Conservation (phyloP, 2,888 invertebrate genomes). For the Carpatolechia fugitivella region DNA sequence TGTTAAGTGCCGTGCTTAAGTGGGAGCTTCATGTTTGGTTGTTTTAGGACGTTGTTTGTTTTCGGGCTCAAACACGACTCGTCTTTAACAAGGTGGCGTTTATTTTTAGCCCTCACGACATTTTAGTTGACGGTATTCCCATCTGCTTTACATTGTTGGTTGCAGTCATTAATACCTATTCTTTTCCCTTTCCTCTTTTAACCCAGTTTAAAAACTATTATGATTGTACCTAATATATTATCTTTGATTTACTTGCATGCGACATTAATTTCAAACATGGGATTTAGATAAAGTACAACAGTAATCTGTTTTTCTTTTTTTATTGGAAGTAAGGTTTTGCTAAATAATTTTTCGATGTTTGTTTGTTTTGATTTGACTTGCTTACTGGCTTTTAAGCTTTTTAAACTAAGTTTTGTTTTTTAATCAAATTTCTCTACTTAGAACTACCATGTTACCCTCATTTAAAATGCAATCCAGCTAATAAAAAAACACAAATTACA, state of each 20-base stretch:
- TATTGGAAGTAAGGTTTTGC: too few relatives aligned
- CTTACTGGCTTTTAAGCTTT: too few relatives aligned
- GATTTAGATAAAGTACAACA: too few relatives aligned
- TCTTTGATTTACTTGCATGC: too few relatives aligned
- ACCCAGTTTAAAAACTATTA: not conserved
- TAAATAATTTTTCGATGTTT: too few relatives aligned
- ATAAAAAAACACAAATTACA: not conserved
- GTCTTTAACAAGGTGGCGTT: constrained; percentile 64
- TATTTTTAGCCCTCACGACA: constrained; percentile 43
- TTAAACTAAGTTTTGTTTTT: too few relatives aligned
- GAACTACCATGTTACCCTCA: too few relatives aligned
- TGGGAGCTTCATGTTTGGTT: constrained; percentile 71
- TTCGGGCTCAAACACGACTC: constrained; percentile 62
- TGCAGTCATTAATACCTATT: not conserved
- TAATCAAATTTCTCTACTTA: too few relatives aligned
- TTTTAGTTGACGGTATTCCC: constrained; percentile 11
- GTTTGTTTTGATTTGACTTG: too few relatives aligned
- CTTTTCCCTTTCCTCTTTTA: not conserved
- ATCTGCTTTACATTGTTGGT: constrained; percentile 6
- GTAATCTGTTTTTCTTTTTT: too few relatives aligned
- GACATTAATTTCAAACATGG: too few relatives aligned
- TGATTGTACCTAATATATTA: too few relatives aligned
- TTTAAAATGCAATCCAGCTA: not conserved
- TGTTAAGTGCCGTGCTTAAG: constrained; percentile 71
- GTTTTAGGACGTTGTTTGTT: constrained; percentile 72